phyloP scores from a whole-genome alignment of 2,113 vertebrate species.

The Urocitellus parryii region DNA sequence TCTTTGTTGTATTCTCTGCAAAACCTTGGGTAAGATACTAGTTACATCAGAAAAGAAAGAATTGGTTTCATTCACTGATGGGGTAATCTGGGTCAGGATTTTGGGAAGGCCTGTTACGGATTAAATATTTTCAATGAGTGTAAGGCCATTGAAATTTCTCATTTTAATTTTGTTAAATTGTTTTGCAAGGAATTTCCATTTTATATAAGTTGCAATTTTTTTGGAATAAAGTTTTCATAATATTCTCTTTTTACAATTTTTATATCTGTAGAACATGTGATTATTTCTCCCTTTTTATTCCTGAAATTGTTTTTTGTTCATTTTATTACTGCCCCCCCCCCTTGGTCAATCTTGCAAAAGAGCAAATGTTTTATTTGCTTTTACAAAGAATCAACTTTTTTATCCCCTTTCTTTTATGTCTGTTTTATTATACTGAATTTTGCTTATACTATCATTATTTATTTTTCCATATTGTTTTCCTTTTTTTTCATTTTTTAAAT shows the following conservation, averaged over 20 bases:
- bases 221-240: neutral
- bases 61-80: neutral
- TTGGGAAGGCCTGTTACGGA: neutral
- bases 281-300: neutral
- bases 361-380: neutral
- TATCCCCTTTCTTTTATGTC: neutral
- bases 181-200: neutral
- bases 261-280: neutral
- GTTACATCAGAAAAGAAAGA: neutral
- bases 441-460: neutral
- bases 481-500: no score
- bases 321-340: neutral
- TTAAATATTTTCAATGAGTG: neutral
- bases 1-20: neutral
- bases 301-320: neutral
- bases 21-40: neutral
- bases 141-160: neutral
- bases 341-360: neutral
- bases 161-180: neutral
- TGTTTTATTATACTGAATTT: neutral
- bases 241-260: neutral
- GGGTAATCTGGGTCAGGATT: neutral
- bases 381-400: neutral
- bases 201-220: neutral
- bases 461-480: neutral